These are phyloP conservation scores for Malurus leucopterus DNA, from an alignment of 2,797 vertebrate species.

Conservation along the genomic window DNA sequence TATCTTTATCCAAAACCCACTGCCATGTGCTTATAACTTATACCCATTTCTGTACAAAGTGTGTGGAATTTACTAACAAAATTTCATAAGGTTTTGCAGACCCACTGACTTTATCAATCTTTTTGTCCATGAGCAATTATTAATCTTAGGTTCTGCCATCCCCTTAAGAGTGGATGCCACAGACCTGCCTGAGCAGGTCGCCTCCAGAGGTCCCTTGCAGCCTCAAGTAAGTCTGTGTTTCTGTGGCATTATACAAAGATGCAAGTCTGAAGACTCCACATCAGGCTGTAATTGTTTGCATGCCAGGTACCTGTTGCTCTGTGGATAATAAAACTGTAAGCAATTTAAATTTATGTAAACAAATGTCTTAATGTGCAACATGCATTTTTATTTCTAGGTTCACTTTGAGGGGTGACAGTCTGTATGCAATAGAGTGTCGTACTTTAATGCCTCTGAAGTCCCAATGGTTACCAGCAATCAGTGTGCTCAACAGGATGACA, in stretches of 20 bases:
- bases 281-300: background rate
- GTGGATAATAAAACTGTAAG: background rate
- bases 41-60: accelerated
- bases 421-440: background rate
- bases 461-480: background rate
- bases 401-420: background rate
- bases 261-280: background rate
- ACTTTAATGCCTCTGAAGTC: background rate
- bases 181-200: background rate
- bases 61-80: background rate
- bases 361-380: background rate
- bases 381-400: background rate
- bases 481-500: background rate
- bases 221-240: background rate
- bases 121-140: background rate
- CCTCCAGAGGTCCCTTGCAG: background rate
- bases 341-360: background rate
- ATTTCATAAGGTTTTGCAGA: accelerated
- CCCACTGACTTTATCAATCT: background rate
- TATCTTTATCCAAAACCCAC: background rate
- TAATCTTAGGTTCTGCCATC: background rate
- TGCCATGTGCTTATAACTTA: background rate
- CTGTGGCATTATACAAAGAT: background rate
- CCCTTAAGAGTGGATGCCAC: background rate
- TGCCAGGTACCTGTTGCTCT: background rate